Conservation (phyloP, 2,797 vertebrate species). For the Ptychobarbus kaznakovi region DNA sequence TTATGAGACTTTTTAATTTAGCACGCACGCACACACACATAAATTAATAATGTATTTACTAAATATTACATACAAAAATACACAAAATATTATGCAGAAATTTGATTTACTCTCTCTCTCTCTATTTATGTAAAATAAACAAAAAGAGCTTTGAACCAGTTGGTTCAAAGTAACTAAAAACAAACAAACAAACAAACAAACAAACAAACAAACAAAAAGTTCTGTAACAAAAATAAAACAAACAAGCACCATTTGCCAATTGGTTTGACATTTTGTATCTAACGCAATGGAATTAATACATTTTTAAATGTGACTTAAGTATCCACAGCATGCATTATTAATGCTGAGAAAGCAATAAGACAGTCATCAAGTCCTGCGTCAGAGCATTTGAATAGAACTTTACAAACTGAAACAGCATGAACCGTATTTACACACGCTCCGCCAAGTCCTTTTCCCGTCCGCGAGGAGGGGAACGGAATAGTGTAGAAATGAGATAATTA, state of each 20-base stretch:
- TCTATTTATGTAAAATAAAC: background rate
- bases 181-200: too few species aligned
- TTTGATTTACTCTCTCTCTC: too few species aligned
- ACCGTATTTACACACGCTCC: conserved; percentile 19
- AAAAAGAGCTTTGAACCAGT: background rate
- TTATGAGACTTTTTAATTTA: background rate
- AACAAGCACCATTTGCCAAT: background rate
- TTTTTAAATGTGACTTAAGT: background rate
- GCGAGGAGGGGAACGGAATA: conserved; percentile 69
- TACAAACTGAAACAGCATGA: background rate
- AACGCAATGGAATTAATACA: background rate
- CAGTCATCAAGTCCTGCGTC: conserved; percentile 7
- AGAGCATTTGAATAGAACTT: background rate
- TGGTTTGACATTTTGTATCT: background rate
- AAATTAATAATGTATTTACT: too few species aligned
- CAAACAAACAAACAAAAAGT: too few species aligned
- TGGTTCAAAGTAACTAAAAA: background rate
- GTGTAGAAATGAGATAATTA: conserved; percentile 73
- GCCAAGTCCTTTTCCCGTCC: conserved; percentile 67
- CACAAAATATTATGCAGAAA: background rate
- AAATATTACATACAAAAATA: background rate
- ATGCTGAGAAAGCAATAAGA: background rate
- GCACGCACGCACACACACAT: too few species aligned
- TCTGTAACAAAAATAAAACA: too few species aligned
- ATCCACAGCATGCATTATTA: background rate